phyloP scores from a whole-genome alignment of 2,888 invertebrate genomes.

The Standfussiana lucernea region DNA sequence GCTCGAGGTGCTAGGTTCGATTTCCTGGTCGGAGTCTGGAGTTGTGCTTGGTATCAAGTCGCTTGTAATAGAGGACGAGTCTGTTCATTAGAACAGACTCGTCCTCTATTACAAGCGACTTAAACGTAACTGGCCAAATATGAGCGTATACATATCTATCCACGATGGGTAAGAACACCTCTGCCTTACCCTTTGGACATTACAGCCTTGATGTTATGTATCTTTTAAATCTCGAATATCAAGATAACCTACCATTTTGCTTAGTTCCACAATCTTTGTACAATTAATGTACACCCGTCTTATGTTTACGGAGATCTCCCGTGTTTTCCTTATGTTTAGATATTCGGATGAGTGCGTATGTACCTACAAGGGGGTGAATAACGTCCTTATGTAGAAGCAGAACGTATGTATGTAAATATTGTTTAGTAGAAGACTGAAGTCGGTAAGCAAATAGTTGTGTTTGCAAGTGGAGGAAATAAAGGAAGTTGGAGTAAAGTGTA shows the following conservation, averaged over 20 bases:
- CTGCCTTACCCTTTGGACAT: not conserved
- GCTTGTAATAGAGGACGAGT: no score
- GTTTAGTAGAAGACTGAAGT: conserved; percentile 11
- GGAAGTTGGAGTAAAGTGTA: not conserved
- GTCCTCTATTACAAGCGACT: not conserved
- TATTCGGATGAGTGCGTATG: conserved; percentile 31
- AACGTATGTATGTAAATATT: conserved; percentile 43
- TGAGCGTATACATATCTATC: not conserved
- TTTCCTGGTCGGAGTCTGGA: not conserved
- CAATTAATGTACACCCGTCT: not conserved
- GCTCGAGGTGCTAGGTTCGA: not conserved
- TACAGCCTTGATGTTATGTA: not conserved
- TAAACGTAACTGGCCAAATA: not conserved
- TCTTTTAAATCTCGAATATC: not conserved
- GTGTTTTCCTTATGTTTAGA: conserved; percentile 40
- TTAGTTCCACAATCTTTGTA: conserved; percentile 21
- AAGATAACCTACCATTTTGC: not conserved
- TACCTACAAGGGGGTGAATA: conserved; percentile 35
- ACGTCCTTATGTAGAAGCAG: conserved; percentile 13
- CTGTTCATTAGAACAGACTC: no score
- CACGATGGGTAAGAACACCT: not conserved
- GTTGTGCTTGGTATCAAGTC: not conserved
- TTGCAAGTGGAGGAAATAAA: conserved; percentile 6
- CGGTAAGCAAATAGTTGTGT: conserved; percentile 24
- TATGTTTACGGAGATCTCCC: conserved; percentile 30